These are phyloP conservation scores for Cephonodes hylas DNA, from an alignment of 2,888 invertebrate species.

Conservation along the genomic window DNA sequence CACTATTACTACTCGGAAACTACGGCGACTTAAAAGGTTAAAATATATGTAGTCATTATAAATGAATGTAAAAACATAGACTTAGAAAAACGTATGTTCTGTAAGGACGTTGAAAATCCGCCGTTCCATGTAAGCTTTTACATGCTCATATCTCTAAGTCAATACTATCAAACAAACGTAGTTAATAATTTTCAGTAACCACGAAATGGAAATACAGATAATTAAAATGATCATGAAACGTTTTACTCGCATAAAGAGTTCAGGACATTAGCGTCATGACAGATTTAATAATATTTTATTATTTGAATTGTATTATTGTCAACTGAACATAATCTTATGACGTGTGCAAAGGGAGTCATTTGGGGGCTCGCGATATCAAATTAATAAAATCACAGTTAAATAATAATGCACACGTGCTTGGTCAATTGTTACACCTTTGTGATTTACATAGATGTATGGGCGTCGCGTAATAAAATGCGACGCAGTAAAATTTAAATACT, in stretches of 20 bases:
- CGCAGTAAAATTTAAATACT: constrained; percentile 4
- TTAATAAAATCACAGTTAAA: background rate
- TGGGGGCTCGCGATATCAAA: background rate
- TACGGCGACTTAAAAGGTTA: background rate
- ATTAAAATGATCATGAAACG: too few species aligned
- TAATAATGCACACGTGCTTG: constrained; percentile 1
- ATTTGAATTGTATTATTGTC: too few species aligned
- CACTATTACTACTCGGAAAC: background rate
- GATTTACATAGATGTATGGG: background rate
- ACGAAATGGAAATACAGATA: too few species aligned
- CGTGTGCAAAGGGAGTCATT: background rate
- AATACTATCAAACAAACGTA: too few species aligned
- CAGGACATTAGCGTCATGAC: background rate
- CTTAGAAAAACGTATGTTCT: background rate
- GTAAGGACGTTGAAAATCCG: background rate
- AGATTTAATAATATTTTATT: background rate
- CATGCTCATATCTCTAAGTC: too few species aligned
- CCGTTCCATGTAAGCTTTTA: too few species aligned
- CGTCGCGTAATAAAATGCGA: background rate
- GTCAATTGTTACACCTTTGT: background rate
- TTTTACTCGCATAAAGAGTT: too few species aligned
- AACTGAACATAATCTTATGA: background rate
- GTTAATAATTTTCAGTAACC: too few species aligned
- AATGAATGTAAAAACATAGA: background rate
- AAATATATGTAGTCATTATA: background rate